Evolutionary conservation across 2,888 invertebrate species (phyloP), one percentile per base, ranked within the genome.

Genomic region (Aspidapion aeneum): DNA sequence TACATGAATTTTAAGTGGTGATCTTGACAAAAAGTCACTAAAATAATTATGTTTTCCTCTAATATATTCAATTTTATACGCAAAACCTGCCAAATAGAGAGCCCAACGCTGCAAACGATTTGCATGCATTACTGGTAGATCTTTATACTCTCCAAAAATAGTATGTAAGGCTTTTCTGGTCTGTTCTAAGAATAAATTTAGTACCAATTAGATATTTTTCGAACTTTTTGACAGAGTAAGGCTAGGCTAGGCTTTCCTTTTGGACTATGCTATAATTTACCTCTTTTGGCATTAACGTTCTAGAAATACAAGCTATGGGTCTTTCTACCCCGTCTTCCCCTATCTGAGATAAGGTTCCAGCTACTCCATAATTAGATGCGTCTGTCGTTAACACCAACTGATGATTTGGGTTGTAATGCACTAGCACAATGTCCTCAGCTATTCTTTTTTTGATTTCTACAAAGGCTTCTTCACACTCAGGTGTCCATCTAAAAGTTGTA

Each of bases 151-250:
- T 19, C 51, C 58, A 58, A 62, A 64, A 50, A 62, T 49, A 21
- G 62, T 35, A n/a, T 49, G 55, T 58, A 12, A 64, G 49, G 18
- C 56, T 19, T 50, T 63, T 63, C 17, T 63, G 63, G 19, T 63
- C 63, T 51, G 58, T 64, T 55, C 22, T 64, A 7, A 64, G 21
- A n/a, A 55, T 50, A 19, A 62, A 62, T 21, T 71, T 64, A 16
- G 66, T 70, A 5, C 74, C 74, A 18, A 68, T 52, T 49, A 78
- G 67, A 70, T 77, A 78, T 61, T 77, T 74, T 63, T 73, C 70
- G 64, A 75, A 76, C 58, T 73, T 74, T n/a, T 64, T 63, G 1
- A 73, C 68, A 0, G 52, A 52, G 19, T 52, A 52, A 52, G 3
- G n/a, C 7, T 9, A 9, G 16, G 74, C 73, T 57, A 74, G 66